Conservation (phyloP, 1,140 invertebrate genomes). For the Zaprionus kolodkinae region DNA sequence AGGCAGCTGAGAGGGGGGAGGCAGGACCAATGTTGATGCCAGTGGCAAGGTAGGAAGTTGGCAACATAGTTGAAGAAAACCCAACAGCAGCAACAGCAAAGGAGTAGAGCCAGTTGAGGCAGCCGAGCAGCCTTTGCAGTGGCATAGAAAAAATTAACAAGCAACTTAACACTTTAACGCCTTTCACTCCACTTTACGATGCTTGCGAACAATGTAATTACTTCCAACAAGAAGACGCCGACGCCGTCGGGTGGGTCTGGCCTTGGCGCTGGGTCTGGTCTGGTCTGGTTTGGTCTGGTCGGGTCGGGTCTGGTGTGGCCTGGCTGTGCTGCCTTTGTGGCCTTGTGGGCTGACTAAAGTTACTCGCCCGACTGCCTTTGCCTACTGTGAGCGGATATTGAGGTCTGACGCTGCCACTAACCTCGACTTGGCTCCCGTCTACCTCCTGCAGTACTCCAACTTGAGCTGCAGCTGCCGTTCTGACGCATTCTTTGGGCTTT, state of each 20-base stretch:
- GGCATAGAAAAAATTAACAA: conserved; percentile 74
- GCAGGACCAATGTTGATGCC: conserved; percentile 25
- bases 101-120: not conserved
- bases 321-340: conserved; percentile 4
- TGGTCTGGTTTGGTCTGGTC: not conserved
- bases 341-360: conserved; percentile 7
- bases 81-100: conserved; percentile 8
- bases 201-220: conserved; percentile 81
- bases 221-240: conserved; percentile 73
- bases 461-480: not conserved
- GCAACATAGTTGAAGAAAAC: conserved; percentile 37
- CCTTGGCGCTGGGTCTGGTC: not conserved
- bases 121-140: conserved; percentile 21
- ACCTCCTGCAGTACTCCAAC: not conserved
- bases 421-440: not conserved
- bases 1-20: not conserved
- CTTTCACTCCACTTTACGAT: conserved; percentile 78
- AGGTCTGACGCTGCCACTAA: not conserved
- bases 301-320: not conserved
- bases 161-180: conserved; percentile 83
- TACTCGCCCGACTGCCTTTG: conserved; percentile 1
- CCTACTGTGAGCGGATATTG: not conserved
- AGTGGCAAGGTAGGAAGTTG: conserved; percentile 36
- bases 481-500: conserved; percentile 24
- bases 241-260: not conserved